These are phyloP conservation scores for Entomyzon cyanotis DNA, from an alignment of 2,113 vertebrate species.

Conservation along the genomic window DNA sequence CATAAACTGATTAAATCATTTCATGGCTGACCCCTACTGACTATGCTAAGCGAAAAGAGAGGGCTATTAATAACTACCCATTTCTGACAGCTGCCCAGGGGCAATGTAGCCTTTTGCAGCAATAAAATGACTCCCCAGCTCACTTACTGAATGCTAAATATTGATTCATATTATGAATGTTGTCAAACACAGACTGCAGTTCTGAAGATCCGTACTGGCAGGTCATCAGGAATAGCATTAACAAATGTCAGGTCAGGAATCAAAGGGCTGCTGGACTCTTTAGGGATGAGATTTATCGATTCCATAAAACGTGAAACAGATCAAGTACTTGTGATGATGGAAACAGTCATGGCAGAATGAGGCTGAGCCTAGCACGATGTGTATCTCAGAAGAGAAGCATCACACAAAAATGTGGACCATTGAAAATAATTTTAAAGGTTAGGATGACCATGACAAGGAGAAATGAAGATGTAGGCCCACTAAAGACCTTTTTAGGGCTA, in stretches of 20 bases:
- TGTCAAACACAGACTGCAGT: conserved; percentile 83
- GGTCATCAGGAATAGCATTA: conserved; percentile 82
- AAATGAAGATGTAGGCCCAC: not conserved
- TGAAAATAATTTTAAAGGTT: conserved; percentile 48
- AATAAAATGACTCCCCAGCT: conserved; percentile 80
- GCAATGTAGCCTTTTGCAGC: conserved; percentile 83
- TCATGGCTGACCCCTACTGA: conserved; percentile 91
- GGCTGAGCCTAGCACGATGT: conserved; percentile 70
- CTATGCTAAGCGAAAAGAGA: conserved; percentile 86
- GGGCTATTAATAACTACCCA: conserved; percentile 91
- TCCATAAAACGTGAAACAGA: conserved; percentile 80
- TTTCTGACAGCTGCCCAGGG: conserved; percentile 92
- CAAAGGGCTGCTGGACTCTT: conserved; percentile 81
- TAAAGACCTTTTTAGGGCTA: not conserved
- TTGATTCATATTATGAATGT: conserved; percentile 89
- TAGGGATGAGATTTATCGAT: conserved; percentile 83
- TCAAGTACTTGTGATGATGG: conserved; percentile 79
- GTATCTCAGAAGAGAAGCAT: conserved; percentile 52
- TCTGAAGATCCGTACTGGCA: conserved; percentile 82
- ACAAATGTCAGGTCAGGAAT: conserved; percentile 84
- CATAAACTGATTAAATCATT: conserved; percentile 95
- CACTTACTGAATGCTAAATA: conserved; percentile 87
- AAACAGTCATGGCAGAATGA: conserved; percentile 80
- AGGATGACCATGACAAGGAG: conserved; percentile 28
- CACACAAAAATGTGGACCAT: conserved; percentile 44